phyloP scores from a whole-genome alignment of 2,797 vertebrate genomes.

The Agapornis canus region DNA sequence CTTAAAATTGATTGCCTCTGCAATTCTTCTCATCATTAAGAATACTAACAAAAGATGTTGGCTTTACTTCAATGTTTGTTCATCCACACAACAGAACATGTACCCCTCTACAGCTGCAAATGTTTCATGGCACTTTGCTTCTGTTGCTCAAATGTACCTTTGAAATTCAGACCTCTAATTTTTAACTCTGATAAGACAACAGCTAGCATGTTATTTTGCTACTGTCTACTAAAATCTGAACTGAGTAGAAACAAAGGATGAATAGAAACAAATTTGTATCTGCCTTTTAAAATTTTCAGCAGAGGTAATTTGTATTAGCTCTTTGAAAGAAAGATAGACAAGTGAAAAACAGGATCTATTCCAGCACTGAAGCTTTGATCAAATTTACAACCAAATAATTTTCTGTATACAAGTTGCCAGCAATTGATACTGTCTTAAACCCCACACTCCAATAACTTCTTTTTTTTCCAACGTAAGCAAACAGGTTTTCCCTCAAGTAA shows the following conservation, averaged over 20 bases:
- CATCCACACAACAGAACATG: background rate
- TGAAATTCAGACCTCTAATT: background rate
- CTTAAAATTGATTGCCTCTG: background rate
- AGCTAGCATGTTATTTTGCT: background rate
- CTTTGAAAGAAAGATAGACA: background rate
- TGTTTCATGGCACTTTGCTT: background rate
- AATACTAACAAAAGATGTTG: background rate
- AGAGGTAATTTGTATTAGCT: background rate
- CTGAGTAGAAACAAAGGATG: background rate
- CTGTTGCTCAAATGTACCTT: background rate
- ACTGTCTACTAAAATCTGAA: background rate
- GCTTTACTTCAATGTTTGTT: background rate
- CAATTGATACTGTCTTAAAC: background rate
- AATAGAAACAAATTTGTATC: background rate
- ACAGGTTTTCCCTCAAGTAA: background rate
- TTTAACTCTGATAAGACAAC: background rate
- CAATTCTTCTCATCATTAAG: background rate
- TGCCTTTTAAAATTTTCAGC: background rate
- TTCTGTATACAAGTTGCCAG: background rate
- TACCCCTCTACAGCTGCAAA: background rate
- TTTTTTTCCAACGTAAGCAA: background rate
- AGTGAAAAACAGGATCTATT: background rate
- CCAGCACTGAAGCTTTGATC: background rate
- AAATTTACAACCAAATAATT: background rate
- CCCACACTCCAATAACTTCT: accelerated